Evolutionary conservation across 2,888 invertebrate species (phyloP), one percentile per base, ranked within the genome.

Genomic region (Cataglyphis rosenhaueri): DNA sequence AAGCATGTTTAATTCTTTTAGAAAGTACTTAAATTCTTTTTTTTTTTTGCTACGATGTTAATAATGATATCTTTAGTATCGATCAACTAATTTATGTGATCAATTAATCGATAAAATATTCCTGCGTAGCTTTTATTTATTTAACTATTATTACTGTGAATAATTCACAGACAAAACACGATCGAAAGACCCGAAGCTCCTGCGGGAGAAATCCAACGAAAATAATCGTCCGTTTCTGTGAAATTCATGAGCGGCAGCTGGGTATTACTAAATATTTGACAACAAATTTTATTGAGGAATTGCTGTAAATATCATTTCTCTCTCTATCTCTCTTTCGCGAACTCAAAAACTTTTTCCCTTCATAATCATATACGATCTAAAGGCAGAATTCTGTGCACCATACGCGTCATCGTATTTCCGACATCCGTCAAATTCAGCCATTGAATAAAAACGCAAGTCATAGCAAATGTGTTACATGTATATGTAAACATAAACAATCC

Each of bases 221-320:
- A 84, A 88, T 85, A 87, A 88, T 84, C 83, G 84, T 61, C 55
- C 32, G 62, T 57, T 59, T 48, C 65, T 86, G 83, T 18, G 68
- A 88, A 88, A 88, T 88, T 88, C 86, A 88, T 83, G 85, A 32
- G 35, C 25, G 25, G 52, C 55, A 65, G 32, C 74, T 76, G 64
- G 52, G 81, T 73, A 81, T 75, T 70, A 35, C 81, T 85, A 76
- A 85, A 88, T 88, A 88, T 88, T 88, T 86, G 59, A 76, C 81
- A 29, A 12, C 62, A 32, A 35, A 62, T 81, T 86, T 83, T 84
- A 84, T 87, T 70, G 83, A 59, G 68, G 48, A 52, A 44, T 41
- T 21, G 8, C 44, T 64, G 57, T 61, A 78, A 86, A 62, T 35
- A 18, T 25, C 61, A 12, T 44, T 5, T 48, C 6, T 48, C 3